Evolutionary conservation across 2,797 vertebrate species (phyloP), one percentile per base, ranked within the genome.

Genomic region (Euthynnus affinis): DNA sequence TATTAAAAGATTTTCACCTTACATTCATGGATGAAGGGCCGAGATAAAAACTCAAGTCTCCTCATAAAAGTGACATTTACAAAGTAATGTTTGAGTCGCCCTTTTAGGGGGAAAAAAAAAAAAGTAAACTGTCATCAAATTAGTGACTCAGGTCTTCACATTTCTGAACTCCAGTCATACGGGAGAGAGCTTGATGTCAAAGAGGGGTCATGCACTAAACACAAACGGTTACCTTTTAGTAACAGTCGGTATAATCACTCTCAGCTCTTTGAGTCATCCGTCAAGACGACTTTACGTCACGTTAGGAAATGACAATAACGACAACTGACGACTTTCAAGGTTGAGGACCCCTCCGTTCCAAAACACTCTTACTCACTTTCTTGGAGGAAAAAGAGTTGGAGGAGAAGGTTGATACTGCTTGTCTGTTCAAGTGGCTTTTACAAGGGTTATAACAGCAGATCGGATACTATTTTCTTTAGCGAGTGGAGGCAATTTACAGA

Each of bases 71-170:
- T 20, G 8, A 23, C 23, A 53, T 69, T 46, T 25, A 40, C 23
- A 34, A 58, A 46, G 58, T 23, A 13, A 23, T 23, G 22, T 51
- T 60, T 58, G 8, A 76, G 44, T 13, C 27, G 27, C 61, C 49
- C 74, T 32, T 74, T 0, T n/a, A n/a, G n/a, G n/a, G n/a, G n/a
- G n/a, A n/a, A n/a, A n/a, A n/a, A 9, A 66, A 46, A 22, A 27
- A 74, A 65, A 58, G 53, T 56, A 62, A 78, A 74, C 56, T 62
- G 51, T 60, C 49, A 37, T 81, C 32, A 57, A 55, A 74, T 74
- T 29, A 69, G 29, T n/a, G 60, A 57, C 18, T 60, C 29, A 13
- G 46, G 29, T 9, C 13, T 29, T 4, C 22, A 48, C 5, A 52
- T 65, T 55, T 29, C 18, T 59, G 17, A 57, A 18, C 27, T 55